Base-by-base conservation (phyloP, 2,797 vertebrate species). In the Syngnathus rostellatus region DNA sequence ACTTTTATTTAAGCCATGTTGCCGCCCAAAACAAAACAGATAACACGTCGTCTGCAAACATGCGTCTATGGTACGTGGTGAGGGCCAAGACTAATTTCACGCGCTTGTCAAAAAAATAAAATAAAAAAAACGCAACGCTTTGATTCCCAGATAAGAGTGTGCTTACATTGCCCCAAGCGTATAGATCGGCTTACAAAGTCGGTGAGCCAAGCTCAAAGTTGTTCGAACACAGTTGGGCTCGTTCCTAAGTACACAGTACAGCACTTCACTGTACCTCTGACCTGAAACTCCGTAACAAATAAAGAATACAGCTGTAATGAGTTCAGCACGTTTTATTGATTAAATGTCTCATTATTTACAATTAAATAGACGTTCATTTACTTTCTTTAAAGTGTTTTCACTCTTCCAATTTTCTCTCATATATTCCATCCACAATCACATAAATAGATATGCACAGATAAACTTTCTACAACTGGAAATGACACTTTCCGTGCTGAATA, bases 321-420 rank as follows among this genome's bases (percentile, higher is more conserved):
- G 45, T 6, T 40, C 55, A 48, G 63, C 53, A 41, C 2, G 54
- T 63, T 69, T 81, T 67, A 78, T 70, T 79, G 45, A 68, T 65
- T 62, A 80, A n/a, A 60, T 40, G 9, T 58, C 51, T 68, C 66
- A 77, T 71, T 80, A 78, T 78, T 63, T 79, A 69, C 72, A 81
- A 65, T 25, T 64, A 8, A 69, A 46, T 25, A 46, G 43, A 66
- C 64, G 51, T 55, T 54, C 17, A 1, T 31, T 46, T 7, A 10
- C 46, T 17, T n/a, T 17, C 1, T 8, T 9, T 6, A 4, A 0
- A 0, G 1, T 23, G 51, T 37, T 68, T 68, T 65, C 6, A 39
- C 14, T 60, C 53, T 6, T 39, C 12, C 64, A 53, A 58, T 57
- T 5, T 31, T 43, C 40, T 57, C 23, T 40, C 9, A 59, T 57